Evolutionary conservation across 64 coral and sea anemone genomes (phyloP).

Genomic region (Platygyra sinensis): DNA sequence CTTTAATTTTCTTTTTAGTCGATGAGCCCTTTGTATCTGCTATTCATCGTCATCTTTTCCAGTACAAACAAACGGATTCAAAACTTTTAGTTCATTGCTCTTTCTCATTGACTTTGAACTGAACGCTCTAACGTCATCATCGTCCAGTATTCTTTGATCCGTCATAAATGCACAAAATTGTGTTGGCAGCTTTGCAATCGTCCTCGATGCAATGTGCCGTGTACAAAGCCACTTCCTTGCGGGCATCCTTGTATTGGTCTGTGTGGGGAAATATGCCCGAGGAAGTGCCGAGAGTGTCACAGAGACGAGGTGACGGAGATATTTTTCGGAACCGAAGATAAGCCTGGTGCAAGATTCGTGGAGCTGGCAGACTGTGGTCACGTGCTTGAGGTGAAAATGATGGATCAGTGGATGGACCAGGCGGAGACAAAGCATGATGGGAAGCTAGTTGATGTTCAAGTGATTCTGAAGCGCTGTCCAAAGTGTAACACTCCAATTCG

Average conservation of each 20-base stretch:
- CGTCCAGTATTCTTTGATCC: constrained; percentile 61
- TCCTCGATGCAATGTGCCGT: constrained; percentile 47
- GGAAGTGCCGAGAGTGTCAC: constrained; percentile 76
- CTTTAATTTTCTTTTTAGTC: constrained; percentile 21
- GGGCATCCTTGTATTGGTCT: constrained; percentile 73
- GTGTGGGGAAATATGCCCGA: constrained; percentile 74
- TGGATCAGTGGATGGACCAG: constrained; percentile 83
- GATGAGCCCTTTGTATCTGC: constrained; percentile 42
- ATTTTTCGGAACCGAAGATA: constrained; percentile 71
- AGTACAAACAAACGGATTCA: not conserved
- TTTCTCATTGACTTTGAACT: not conserved
- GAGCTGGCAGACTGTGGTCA: constrained; percentile 76
- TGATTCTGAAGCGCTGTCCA: constrained; percentile 71
- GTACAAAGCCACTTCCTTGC: constrained; percentile 32
- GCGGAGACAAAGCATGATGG: constrained; percentile 23
- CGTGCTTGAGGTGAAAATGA: constrained; percentile 59
- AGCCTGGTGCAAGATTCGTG: constrained; percentile 65
- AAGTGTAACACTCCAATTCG: constrained; percentile 62
- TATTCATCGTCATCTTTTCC: not conserved
- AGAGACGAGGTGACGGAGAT: constrained; percentile 54
- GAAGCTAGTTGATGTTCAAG: constrained; percentile 40
- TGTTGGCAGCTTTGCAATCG: constrained; percentile 51
- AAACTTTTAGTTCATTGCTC: not conserved
- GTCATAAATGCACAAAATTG: constrained; percentile 28
- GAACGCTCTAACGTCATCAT: constrained; percentile 48